Base-by-base conservation (phyloP, 1,140 invertebrate genomes). In the Hyphantria cunea region DNA sequence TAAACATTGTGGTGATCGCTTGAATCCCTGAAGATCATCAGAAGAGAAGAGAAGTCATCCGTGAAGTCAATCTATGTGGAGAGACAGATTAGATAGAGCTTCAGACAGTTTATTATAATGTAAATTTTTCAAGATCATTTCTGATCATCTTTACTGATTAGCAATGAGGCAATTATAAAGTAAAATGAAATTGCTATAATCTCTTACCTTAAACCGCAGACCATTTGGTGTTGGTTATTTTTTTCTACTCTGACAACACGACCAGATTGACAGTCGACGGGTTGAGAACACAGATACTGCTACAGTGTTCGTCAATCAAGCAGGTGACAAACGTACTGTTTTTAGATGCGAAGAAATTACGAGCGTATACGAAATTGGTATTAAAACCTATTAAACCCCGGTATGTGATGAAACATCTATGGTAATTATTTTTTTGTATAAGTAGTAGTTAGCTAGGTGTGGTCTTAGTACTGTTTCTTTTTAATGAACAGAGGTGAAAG, bases 261-360 rank as follows among this genome's bases (percentile, higher is more conserved):
- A 54, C 60, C 48, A 45, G 66, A 74, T 74, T 81, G 76, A 81
- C 76, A 76, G 68, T 63, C 39, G 72, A 73, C 69, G 62, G 66
- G 69, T 65, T 71, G 34, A 68, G 55, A 65, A 68, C 51, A 52
- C 47, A 52, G 69, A 64, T 63, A 74, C 66, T 59, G 64, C 44
- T 37, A 53, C 58, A 64, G 56, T 62, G 75, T 78, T 74, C 67
- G 70, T 72, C 72, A 72, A 77, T 74, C 72, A 76, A 72, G 48
- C 0, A 11, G 49, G 59, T 49, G 55, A 55, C 47, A 48, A 42
- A 66, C 42, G 53, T 15, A 66, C 42, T 6, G 14, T 15, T 66
- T 66, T 59, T 66, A 53, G 10, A 37, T 33, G 45, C 59, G 53
- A 55, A 53, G 62, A 58, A 64, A 58, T 64, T 64, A 64, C 31